Conservation (phyloP, 2,888 invertebrate genomes). For the Ennomos erosarius region DNA sequence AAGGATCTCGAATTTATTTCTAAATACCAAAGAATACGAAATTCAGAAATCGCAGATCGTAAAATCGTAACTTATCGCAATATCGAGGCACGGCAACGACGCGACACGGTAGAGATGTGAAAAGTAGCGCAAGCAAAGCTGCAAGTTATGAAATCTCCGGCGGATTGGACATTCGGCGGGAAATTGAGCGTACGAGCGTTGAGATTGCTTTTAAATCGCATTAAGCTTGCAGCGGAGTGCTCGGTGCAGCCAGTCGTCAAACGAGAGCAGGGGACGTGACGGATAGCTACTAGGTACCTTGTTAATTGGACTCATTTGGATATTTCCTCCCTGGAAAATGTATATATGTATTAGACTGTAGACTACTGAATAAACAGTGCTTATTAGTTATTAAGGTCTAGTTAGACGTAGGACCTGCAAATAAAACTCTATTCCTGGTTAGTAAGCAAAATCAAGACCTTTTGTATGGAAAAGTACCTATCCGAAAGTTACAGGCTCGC, state of each 20-base stretch:
- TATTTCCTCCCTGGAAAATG: constrained; percentile 19
- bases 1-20: too few relatives aligned
- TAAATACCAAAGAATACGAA: too few relatives aligned
- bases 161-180: constrained; percentile 64
- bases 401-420: background rate
- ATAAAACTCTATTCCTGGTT: too few relatives aligned
- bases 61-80: constrained; percentile 11
- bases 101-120: constrained; percentile 8
- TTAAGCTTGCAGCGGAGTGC: constrained; percentile 60
- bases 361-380: background rate
- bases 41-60: too few relatives aligned
- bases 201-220: constrained; percentile 81
- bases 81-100: constrained; percentile 8
- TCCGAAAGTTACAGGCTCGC: too few relatives aligned
- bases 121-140: constrained; percentile 33
- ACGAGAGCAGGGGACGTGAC: constrained; percentile 40
- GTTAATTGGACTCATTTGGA: constrained; percentile 50
- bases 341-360: background rate
- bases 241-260: constrained; percentile 51
- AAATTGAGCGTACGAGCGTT: constrained; percentile 71
- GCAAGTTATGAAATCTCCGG: constrained; percentile 43
- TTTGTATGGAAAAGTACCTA: too few relatives aligned
- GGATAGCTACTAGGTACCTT: constrained; percentile 38
- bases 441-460: too few relatives aligned
- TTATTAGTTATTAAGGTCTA: background rate